A percentile compares a stretch with the other conserved stretches of the same genome.
phyloP scores from a whole-genome alignment of 2,888 invertebrate genomes.

The Aplocera efformata region DNA sequence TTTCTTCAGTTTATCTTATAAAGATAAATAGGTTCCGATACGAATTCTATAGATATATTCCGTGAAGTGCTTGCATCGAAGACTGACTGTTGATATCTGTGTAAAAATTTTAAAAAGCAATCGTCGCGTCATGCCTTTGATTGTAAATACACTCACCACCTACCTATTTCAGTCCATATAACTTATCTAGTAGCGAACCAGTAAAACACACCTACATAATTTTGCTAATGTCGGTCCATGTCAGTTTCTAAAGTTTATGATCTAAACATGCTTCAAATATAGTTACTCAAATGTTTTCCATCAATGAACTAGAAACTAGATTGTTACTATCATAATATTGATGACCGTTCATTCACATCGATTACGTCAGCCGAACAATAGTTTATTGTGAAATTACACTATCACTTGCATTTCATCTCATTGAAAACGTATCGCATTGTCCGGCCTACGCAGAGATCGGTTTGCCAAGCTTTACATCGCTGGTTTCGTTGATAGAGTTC shows the following conservation, averaged over 20 bases:
- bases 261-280: constrained; percentile 32
- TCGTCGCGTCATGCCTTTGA: constrained; percentile 4
- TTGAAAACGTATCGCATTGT: constrained; percentile 48
- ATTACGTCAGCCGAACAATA: constrained; percentile 64
- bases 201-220: constrained; percentile 31
- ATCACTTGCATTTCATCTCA: constrained; percentile 68
- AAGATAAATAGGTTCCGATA: constrained; percentile 11
- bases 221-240: constrained; percentile 29
- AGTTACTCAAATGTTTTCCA: constrained; percentile 45
- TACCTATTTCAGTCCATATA: constrained; percentile 2
- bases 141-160: constrained; percentile 9
- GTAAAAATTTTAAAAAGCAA: constrained; percentile 11
- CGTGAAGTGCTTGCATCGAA: constrained; percentile 8
- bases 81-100: constrained; percentile 16
- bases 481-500: constrained; percentile 5
- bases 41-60: constrained; percentile 13
- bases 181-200: constrained; percentile 24
- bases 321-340: constrained; percentile 48
- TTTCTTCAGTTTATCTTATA: constrained; percentile 6
- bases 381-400: constrained; percentile 71
- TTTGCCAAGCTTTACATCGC: constrained; percentile 31
- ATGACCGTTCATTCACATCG: constrained; percentile 63
- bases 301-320: constrained; percentile 39
- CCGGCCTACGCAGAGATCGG: constrained; percentile 33
- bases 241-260: constrained; percentile 47